phyloP scores from a whole-genome alignment of 2,113 vertebrate genomes.

The Meleagris gallopavo region DNA sequence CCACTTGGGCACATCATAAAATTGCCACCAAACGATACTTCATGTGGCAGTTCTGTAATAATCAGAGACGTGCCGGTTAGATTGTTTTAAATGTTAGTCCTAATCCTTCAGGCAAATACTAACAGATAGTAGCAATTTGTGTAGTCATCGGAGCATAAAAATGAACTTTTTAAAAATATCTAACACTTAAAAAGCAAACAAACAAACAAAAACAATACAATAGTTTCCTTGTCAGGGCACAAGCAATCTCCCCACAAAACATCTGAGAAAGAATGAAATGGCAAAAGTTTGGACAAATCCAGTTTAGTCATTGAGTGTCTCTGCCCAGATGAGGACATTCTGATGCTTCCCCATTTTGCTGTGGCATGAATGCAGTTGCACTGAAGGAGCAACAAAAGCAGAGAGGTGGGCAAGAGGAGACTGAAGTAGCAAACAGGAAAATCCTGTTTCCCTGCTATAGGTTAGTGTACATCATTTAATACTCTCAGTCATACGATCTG shows the following conservation, averaged over 20 bases:
- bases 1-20: conserved; percentile 36
- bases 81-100: conserved; percentile 32
- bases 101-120: conserved; percentile 44
- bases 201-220: conserved; percentile 5
- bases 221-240: conserved; percentile 21
- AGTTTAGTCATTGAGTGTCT: neutral
- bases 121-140: conserved; percentile 22
- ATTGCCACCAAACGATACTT: conserved; percentile 32
- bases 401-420: neutral
- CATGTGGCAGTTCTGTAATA: conserved; percentile 8
- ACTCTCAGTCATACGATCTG: too few species aligned
- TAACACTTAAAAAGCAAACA: conserved; percentile 15
- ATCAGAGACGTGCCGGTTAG: neutral
- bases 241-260: conserved; percentile 37
- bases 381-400: neutral
- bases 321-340: neutral
- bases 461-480: too few species aligned
- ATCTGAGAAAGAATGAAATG: conserved; percentile 30
- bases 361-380: neutral
- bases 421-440: neutral
- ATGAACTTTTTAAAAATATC: conserved; percentile 34
- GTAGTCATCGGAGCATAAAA: conserved; percentile 26
- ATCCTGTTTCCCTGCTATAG: neutral
- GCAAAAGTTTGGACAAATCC: conserved; percentile 34
- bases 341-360: neutral